These are phyloP conservation scores for Remorina albescens DNA, from an alignment of 2,797 vertebrate genomes.

Conservation along the genomic window DNA sequence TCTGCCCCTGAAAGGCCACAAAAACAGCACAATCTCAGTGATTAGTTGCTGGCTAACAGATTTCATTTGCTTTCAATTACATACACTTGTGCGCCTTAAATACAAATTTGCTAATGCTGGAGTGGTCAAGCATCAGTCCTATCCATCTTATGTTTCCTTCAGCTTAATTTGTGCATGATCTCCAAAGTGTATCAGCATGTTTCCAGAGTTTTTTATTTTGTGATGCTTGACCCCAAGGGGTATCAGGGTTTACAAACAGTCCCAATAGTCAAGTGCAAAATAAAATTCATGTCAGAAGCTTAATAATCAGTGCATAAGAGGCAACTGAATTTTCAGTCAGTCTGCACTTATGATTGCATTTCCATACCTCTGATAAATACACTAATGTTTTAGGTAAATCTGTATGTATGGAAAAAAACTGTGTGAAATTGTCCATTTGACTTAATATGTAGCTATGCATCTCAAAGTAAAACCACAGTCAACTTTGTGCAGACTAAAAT, in stretches of 20 bases:
- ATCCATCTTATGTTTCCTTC: conserved; percentile 28
- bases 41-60: conserved; percentile 11
- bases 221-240: conserved; percentile 34
- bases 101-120: conserved; percentile 13
- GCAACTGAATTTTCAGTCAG: conserved; percentile 29
- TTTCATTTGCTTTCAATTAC: conserved; percentile 25
- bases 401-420: background rate
- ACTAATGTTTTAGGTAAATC: conserved; percentile 15
- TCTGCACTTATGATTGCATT: conserved; percentile 25
- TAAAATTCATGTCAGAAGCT: conserved; percentile 34
- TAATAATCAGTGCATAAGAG: conserved; percentile 44
- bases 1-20: background rate
- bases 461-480: background rate
- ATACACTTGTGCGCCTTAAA: conserved; percentile 1
- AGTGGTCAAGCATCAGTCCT: conserved; percentile 16
- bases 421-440: conserved; percentile 3
- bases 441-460: background rate
- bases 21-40: background rate
- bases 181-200: conserved; percentile 26
- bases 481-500: background rate
- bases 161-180: conserved; percentile 26
- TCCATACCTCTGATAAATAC: conserved; percentile 13
- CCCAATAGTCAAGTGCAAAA: conserved; percentile 31
- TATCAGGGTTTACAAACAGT: conserved; percentile 5
- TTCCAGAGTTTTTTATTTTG: conserved; percentile 37